Evolutionary conservation across 2,888 invertebrate genomes (phyloP).

Genomic region (Sarcophaga subvicina): DNA sequence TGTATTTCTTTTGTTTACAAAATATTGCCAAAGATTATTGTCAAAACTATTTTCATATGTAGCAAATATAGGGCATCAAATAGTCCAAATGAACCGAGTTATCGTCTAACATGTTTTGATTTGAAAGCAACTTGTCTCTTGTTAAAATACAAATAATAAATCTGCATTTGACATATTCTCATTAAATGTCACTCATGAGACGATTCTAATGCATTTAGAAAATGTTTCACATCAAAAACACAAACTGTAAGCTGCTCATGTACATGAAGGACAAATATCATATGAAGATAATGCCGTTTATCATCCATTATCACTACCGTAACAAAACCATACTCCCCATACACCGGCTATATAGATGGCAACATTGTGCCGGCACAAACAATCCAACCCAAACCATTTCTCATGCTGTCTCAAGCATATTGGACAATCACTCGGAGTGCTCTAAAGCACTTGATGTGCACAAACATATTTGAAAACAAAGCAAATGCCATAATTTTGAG

Average conservation of each 20-base stretch:
- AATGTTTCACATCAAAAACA: conserved; percentile 29
- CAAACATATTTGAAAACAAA: not conserved
- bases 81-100: not conserved
- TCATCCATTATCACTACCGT: not conserved
- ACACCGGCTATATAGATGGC: not conserved
- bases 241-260: not conserved
- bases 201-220: conserved; percentile 25
- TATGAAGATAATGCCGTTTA: not conserved
- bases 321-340: not conserved
- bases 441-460: not conserved
- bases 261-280: not conserved
- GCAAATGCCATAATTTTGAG: not conserved
- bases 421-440: not conserved
- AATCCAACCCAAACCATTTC: not conserved
- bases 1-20: too few relatives aligned
- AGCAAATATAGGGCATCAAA: too few relatives aligned
- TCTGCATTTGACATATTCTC: conserved; percentile 48
- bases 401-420: not conserved
- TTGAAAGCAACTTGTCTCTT: not conserved
- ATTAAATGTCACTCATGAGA: conserved; percentile 52
- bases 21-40: too few relatives aligned
- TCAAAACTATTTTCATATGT: too few relatives aligned
- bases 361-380: too few relatives aligned
- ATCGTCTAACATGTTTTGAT: not conserved
- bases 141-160: conserved; percentile 32